phyloP scores from a whole-genome alignment of 2,113 vertebrate genomes.

The Microtus montanus region DNA sequence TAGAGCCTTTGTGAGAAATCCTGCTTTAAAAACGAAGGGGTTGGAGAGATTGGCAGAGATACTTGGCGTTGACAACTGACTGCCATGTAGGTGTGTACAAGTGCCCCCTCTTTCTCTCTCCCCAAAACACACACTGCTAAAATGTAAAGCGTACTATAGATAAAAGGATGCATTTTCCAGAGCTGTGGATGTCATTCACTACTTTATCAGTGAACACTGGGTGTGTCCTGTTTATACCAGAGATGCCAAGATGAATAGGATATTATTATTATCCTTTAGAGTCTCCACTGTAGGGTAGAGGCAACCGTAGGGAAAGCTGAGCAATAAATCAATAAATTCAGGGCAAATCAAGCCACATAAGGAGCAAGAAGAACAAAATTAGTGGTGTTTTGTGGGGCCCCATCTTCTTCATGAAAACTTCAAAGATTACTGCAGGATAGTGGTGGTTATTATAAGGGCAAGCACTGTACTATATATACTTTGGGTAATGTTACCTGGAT shows the following conservation, averaged over 20 bases:
- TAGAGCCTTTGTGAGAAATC: background rate
- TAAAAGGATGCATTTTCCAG: background rate
- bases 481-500: background rate
- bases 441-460: background rate
- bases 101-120: background rate
- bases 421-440: too few relatives aligned
- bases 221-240: background rate
- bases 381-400: too few relatives aligned
- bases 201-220: background rate
- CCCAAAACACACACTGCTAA: too few relatives aligned
- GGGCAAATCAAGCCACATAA: background rate
- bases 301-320: background rate
- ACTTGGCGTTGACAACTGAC: background rate
- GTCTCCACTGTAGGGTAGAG: background rate
- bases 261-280: background rate
- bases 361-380: background rate
- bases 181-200: background rate
- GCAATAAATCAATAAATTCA: background rate
- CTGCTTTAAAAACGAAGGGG: background rate
- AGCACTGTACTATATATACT: background rate
- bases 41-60: background rate
- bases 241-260: background rate
- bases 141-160: background rate
- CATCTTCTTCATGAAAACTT: too few relatives aligned
- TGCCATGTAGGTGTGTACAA: too few relatives aligned